Evolutionary conservation across 2,113 vertebrate genomes (phyloP), one percentile per base, ranked within the genome.

Genomic region (Pogona vitticeps): DNA sequence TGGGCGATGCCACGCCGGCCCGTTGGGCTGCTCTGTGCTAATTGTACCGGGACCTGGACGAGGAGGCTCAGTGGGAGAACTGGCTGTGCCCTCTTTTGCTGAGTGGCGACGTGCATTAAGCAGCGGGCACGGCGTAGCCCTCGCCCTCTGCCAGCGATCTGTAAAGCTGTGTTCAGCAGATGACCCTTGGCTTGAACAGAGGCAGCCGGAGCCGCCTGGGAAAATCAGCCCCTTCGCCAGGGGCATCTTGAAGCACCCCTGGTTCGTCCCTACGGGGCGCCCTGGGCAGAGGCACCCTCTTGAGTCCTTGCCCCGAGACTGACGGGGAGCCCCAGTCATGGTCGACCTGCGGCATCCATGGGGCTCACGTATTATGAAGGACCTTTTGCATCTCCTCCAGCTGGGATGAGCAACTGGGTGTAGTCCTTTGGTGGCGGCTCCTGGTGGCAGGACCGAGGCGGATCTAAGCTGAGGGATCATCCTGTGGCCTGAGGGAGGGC

Each of bases 31-130:
- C 52, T 28, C 89, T 31, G 31, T 82, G 92, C n/a, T 92, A 94
- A 93, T 93, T 72, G 90, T 91, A 79, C 90, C 89, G 91, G 93
- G 91, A 88, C 88, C 90, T 91, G 91, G 56, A 90, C 91, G 90
- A 93, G 86, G 94, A 87, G 93, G 94, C 93, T 90, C 91, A 90
- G 91, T 28, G 65, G 93, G 91, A 91, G 91, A 94, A 93, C 95
- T 94, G 94, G 93, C 94, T 94, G 94, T 94, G 93, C 93, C 92
- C 93, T 52, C 87, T 36, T 40, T 84, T 81, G 88, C 86, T 71
- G 90, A 63, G 20, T 86, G 88, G 91, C 3, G 20, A 40, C 73
- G 28, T 8, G n/a, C 18, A 85, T 71, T 68, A 46, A 38, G 73
- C 13, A 46, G 13, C 26, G 79, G 92, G 81, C 86, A 90, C 92